phyloP scores from a whole-genome alignment of 2,797 vertebrate genomes.

The Scarus forsteni region DNA sequence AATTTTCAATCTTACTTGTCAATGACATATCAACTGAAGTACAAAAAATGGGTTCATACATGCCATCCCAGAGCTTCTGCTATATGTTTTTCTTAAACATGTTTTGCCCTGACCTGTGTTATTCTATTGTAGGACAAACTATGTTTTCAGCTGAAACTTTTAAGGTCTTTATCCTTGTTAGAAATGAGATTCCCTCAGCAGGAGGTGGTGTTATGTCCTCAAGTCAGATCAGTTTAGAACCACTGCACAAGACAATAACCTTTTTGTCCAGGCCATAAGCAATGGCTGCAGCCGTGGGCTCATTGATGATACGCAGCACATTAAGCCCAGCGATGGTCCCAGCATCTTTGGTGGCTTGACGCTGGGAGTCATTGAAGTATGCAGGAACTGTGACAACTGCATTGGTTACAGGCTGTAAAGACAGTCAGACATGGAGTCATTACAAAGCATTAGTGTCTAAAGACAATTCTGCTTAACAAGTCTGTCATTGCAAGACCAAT shows the following conservation, averaged over 20 bases:
- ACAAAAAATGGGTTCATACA: too few species aligned
- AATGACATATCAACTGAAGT: too few species aligned
- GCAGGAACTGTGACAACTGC: slow-evolving; percentile 94
- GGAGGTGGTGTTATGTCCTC: too few species aligned
- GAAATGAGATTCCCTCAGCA: too few species aligned
- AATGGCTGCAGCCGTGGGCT: slow-evolving; percentile 93
- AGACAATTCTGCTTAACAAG: neutral
- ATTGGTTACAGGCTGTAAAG: slow-evolving; percentile 84
- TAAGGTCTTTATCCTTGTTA: too few species aligned
- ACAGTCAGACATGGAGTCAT: slow-evolving; percentile 14
- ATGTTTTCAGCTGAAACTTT: too few species aligned
- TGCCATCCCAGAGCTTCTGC: too few species aligned
- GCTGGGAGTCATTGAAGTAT: slow-evolving; percentile 94
- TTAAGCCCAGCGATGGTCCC: slow-evolving; percentile 91
- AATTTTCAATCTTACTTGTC: too few species aligned
- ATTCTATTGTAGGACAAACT: too few species aligned
- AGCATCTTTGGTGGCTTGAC: slow-evolving; percentile 94
- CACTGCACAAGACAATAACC: slow-evolving; percentile 55
- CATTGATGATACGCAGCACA: slow-evolving; percentile 92
- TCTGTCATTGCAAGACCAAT: neutral
- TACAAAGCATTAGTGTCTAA: neutral
- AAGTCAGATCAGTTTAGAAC: too few species aligned
- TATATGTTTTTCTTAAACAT: too few species aligned
- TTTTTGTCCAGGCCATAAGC: slow-evolving; percentile 93
- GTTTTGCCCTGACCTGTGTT: too few species aligned